Conservation (phyloP, 2,113 vertebrate genomes). For the Otolemur garnettii region DNA sequence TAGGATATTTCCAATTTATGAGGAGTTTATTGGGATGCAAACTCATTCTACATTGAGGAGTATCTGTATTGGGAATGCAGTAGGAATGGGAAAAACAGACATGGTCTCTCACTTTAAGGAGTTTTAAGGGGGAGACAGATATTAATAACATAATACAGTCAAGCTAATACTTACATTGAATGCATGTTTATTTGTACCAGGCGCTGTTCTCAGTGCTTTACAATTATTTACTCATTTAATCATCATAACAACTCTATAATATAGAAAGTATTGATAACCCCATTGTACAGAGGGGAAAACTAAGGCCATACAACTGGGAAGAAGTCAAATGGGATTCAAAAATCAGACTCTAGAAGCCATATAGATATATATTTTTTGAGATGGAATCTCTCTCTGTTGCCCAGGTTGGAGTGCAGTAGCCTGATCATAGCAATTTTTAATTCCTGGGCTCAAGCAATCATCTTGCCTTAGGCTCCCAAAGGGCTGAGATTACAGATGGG, state of each 20-base stretch:
- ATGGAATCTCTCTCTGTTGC: too few relatives aligned
- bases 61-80: neutral
- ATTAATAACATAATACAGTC: constrained; percentile 29
- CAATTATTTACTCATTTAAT: constrained; percentile 3
- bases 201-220: neutral
- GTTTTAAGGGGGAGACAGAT: neutral
- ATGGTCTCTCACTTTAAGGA: neutral
- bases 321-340: neutral
- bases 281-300: neutral
- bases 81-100: neutral
- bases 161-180: neutral
- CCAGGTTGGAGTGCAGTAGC: too few relatives aligned
- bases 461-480: too few relatives aligned
- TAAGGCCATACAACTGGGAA: neutral
- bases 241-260: neutral
- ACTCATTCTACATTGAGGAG: neutral
- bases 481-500: too few relatives aligned
- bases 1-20: neutral
- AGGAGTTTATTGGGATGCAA: neutral
- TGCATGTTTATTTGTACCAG: neutral
- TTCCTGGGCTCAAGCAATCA: too few relatives aligned
- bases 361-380: too few relatives aligned
- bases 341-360: neutral
- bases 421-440: too few relatives aligned
- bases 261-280: neutral